These are phyloP conservation scores for Poecilia wingei DNA, from an alignment of 2,797 vertebrate genomes.

Conservation along the genomic window DNA sequence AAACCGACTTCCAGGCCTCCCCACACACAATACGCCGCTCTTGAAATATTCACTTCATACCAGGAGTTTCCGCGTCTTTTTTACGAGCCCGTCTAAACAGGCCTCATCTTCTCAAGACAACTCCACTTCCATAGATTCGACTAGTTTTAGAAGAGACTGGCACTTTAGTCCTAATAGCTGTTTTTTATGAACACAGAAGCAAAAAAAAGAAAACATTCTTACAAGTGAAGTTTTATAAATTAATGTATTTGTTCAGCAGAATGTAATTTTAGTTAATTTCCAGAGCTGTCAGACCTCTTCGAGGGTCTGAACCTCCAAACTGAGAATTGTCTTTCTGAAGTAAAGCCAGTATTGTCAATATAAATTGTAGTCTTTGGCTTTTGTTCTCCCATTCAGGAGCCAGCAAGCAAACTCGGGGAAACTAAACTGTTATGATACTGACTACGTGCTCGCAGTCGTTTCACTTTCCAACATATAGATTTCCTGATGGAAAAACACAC, in stretches of 20 bases:
- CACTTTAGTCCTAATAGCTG: neutral
- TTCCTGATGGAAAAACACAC: conserved; percentile 17
- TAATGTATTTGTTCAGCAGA: conserved; percentile 21
- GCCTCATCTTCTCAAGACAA: neutral
- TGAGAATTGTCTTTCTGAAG: conserved; percentile 8
- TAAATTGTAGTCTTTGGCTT: conserved; percentile 36
- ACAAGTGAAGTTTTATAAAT: neutral
- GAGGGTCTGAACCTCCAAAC: neutral
- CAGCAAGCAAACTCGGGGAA: conserved; percentile 13
- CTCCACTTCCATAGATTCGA: neutral
- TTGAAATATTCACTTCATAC: neutral
- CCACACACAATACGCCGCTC: neutral
- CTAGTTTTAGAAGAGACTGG: neutral
- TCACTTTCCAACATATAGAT: conserved; percentile 10
- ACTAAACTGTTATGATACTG: neutral
- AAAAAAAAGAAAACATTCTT: neutral
- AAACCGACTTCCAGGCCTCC: conserved; percentile 1
- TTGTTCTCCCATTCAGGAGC: conserved; percentile 1
- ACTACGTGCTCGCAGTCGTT: conserved; percentile 1
- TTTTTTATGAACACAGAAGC: conserved; percentile 8
- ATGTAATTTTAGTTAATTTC: conserved; percentile 25
- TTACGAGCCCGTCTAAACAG: conserved; percentile 7
- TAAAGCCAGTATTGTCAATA: conserved; percentile 13
- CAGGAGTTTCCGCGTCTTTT: neutral
- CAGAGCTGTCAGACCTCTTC: conserved; percentile 7